Conservation (phyloP, 92 coral and sea anemone genomes). For the Actinostola sp. region DNA sequence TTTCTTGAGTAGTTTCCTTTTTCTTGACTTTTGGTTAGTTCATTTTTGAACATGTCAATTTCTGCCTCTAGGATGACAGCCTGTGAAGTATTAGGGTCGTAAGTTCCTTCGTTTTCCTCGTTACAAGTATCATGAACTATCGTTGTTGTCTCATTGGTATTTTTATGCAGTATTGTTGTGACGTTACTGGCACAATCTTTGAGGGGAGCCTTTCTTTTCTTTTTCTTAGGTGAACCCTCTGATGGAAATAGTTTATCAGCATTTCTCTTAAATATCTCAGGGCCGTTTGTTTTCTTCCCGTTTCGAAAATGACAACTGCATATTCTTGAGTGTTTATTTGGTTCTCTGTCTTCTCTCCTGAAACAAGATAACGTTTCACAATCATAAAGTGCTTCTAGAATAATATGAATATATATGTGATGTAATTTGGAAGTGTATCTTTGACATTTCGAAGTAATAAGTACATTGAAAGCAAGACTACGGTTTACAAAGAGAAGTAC, state of each 20-base stretch:
- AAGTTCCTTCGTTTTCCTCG: too few relatives aligned
- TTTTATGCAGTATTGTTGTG: too few relatives aligned
- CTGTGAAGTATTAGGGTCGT: too few relatives aligned
- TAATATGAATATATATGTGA: neutral
- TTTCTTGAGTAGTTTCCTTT: conserved; percentile 14
- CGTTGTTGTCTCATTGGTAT: too few relatives aligned
- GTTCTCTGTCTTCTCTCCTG: conserved; percentile 40
- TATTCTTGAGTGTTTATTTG: conserved; percentile 29
- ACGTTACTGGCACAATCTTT: too few relatives aligned
- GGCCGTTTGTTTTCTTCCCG: conserved; percentile 38
- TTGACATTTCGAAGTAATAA: neutral
- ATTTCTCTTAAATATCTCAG: conserved; percentile 33
- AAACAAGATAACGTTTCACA: conserved; percentile 1
- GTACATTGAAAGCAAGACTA: neutral
- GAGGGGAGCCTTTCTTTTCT: too few relatives aligned
- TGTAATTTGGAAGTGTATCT: neutral
- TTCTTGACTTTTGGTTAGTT: too few relatives aligned
- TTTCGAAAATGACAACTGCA: conserved; percentile 59
- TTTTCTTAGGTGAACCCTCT: conserved; percentile 13
- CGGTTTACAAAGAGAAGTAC: too few relatives aligned
- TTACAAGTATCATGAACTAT: too few relatives aligned
- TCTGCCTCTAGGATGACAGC: too few relatives aligned
- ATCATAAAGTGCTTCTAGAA: neutral
- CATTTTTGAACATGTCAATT: too few relatives aligned
- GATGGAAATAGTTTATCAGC: conserved; percentile 24